A percentile compares a stretch with the other conserved stretches of the same genome.
These are phyloP conservation scores for Meloidogyne exigua DNA, from an alignment of 1,140 invertebrate species.

Conservation along the genomic window DNA sequence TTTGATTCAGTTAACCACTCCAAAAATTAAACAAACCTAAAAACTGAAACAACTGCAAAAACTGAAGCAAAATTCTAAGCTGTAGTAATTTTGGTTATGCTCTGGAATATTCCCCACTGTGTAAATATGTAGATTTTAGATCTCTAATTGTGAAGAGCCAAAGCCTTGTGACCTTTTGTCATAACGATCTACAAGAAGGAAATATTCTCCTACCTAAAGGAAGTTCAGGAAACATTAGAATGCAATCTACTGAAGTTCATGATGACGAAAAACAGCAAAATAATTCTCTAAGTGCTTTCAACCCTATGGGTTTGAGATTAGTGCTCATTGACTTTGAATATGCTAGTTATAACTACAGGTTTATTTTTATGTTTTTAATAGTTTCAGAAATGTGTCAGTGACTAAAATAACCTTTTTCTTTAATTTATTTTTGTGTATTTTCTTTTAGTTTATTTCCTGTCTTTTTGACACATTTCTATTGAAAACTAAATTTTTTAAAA, in stretches of 20 bases:
- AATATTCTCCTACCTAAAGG: slow-evolving; percentile 63
- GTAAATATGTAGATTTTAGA: slow-evolving; percentile 33
- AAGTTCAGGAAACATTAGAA: slow-evolving; percentile 60
- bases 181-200: slow-evolving; percentile 93
- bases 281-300: slow-evolving; percentile 58
- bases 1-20: too few relatives aligned
- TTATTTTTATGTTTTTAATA: neutral
- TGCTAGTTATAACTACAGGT: slow-evolving; percentile 63
- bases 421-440: too few relatives aligned
- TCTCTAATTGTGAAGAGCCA: slow-evolving; percentile 46
- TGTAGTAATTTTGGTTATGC: too few relatives aligned
- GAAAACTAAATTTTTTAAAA: too few relatives aligned
- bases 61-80: too few relatives aligned
- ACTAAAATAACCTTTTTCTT: too few relatives aligned
- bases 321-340: slow-evolving; percentile 63
- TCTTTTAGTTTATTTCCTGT: too few relatives aligned
- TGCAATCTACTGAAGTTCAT: slow-evolving; percentile 50
- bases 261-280: neutral
- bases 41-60: too few relatives aligned
- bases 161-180: slow-evolving; percentile 84
- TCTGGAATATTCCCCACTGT: too few relatives aligned
- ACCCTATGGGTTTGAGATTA: slow-evolving; percentile 58
- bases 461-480: too few relatives aligned
- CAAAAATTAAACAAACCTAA: too few relatives aligned
- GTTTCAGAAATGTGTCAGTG: neutral